Evolutionary conservation across 2,113 vertebrate genomes (phyloP), one percentile per base, ranked within the genome.

Genomic region (Chrysochloris asiatica): DNA sequence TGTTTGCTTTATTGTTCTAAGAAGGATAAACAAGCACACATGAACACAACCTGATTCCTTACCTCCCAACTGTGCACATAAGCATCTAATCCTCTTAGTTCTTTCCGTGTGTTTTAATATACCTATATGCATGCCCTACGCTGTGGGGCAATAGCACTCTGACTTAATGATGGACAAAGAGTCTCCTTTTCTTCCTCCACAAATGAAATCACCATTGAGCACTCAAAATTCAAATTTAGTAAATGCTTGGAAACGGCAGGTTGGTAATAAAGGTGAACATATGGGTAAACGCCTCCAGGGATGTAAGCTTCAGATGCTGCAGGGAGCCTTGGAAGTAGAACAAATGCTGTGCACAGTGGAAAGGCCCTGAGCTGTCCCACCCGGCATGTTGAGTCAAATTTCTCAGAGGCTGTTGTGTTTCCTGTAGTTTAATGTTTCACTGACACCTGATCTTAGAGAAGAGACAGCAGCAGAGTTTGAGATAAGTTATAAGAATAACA

Each of bases 181-280:
- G 11, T 86, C 36, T 65, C 26, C 61, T 63, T 56, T 83, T 73
- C 77, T 54, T 75, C 50, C 16, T 2, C n/a, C 36, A 1, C 67
- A 88, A 90, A 85, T 83, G 59, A 94, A 92, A 88, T 84, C 71
- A 83, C 71, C 59, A 54, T 30, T 54, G 43, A 92, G 59, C 33
- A 45, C 33, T 88, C 28, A 79, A 71, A 83, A 80, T 11, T 72
- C 33, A 83, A 95, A 94, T 93, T 59, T 89, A 95, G 65, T 90
- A 95, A 86, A 92, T 95, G 88, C 76, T 81, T 77, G 28, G 75
- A 65, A 94, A 82, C 56, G 59, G 81, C 75, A 77, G 83, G 61
- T 48, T 86, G 45, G 12, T 92, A 86, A 93, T 92, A 93, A 93
- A 96, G 94, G 92, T 93, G 77, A 93, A 77, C 92, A 94, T 83